Evolutionary conservation across 2,113 vertebrate genomes (phyloP).

Genomic region (Piaya cayana): DNA sequence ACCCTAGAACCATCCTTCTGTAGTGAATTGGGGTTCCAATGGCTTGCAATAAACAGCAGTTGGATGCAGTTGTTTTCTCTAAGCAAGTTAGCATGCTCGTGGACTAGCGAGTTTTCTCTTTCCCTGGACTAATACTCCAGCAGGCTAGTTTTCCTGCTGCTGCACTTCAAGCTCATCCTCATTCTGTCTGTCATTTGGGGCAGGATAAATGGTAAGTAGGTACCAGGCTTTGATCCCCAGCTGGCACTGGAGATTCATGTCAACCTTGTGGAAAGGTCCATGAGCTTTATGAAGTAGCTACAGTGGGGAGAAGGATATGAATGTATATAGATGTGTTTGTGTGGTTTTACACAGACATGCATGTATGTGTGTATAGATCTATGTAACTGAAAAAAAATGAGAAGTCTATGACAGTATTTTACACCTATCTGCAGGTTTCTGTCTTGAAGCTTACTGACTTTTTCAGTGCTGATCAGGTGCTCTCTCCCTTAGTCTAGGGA

Average conservation of each 20-base stretch:
- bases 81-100: not conserved
- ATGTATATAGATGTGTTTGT: not conserved
- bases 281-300: not conserved
- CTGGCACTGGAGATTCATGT: not conserved
- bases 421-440: not conserved
- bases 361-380: accelerated
- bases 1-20: not conserved
- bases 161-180: not conserved
- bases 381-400: not conserved
- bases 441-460: not conserved
- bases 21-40: not conserved
- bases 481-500: not conserved
- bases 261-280: not conserved
- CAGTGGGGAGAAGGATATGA: not conserved
- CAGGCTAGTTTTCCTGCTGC: not conserved
- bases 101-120: not conserved
- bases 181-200: not conserved
- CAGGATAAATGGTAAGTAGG: not conserved
- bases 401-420: not conserved
- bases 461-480: not conserved
- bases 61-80: not conserved
- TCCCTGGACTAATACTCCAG: not conserved
- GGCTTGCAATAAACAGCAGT: not conserved
- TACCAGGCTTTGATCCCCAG: not conserved
- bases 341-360: not conserved